Evolutionary conservation across 2,113 vertebrate species (phyloP).

Genomic region (Nesospiza acunhae): DNA sequence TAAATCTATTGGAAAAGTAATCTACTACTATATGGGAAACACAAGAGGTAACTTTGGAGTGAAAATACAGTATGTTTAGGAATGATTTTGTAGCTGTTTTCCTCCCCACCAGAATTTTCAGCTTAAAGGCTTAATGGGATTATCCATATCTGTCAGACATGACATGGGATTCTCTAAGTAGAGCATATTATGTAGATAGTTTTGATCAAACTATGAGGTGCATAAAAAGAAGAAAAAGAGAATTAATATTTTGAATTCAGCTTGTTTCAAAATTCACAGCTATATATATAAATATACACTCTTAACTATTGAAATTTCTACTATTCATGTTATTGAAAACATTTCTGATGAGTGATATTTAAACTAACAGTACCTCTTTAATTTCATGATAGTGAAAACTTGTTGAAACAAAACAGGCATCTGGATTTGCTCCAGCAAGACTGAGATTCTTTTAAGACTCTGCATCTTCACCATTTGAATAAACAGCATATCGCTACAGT

Average conservation of each 20-base stretch:
- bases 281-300: neutral
- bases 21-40: neutral
- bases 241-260: neutral
- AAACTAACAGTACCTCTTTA: neutral
- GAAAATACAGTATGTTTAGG: neutral
- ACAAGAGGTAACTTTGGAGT: neutral
- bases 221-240: neutral
- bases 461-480: constrained; percentile 1
- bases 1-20: neutral
- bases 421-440: constrained; percentile 24
- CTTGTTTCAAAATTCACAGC: neutral
- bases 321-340: neutral
- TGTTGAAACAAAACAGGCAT: constrained; percentile 51
- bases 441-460: neutral
- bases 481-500: constrained; percentile 36
- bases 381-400: constrained; percentile 11
- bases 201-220: neutral
- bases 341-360: neutral
- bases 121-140: neutral
- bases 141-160: neutral
- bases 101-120: neutral
- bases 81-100: neutral
- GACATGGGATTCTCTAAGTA: neutral
- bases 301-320: neutral
- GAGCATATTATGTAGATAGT: neutral